Conservation (phyloP, 2,113 vertebrate genomes). For the Marcusenius ussheri region DNA sequence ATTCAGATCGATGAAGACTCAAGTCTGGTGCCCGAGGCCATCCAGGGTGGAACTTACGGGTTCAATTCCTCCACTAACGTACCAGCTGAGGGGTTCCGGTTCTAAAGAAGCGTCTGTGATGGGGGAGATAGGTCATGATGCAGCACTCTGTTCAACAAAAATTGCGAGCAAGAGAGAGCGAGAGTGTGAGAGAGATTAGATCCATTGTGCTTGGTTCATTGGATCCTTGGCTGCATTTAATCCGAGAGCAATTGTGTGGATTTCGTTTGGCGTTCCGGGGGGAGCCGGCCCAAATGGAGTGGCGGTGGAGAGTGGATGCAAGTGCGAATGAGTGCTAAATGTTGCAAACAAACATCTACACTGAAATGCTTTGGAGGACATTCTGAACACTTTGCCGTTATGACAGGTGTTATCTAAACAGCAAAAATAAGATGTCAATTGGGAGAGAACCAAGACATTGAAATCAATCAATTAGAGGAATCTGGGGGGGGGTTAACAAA, state of each 20-base stretch:
- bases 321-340: slow-evolving; percentile 99
- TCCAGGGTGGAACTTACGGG: slow-evolving; percentile 94
- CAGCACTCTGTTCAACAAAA: slow-evolving; percentile 89
- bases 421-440: slow-evolving; percentile 47
- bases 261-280: slow-evolving; percentile 93
- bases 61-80: slow-evolving; percentile 98
- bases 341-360: slow-evolving; percentile 87
- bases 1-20: slow-evolving; percentile 94
- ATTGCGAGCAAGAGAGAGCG: slow-evolving; percentile 53
- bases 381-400: slow-evolving; percentile 81
- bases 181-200: slow-evolving; percentile 85
- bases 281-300: slow-evolving; percentile 93
- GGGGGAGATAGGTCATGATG: slow-evolving; percentile 88
- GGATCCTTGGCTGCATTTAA: slow-evolving; percentile 99
- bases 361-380: slow-evolving; percentile 90
- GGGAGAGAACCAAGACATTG: slow-evolving; percentile 59
- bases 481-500: slow-evolving; percentile 47
- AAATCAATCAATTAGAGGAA: slow-evolving; percentile 65
- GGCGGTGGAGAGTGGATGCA: slow-evolving; percentile 98
- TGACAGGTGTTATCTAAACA: slow-evolving; percentile 76
- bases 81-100: slow-evolving; percentile 99
- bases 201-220: slow-evolving; percentile 99
- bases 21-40: slow-evolving; percentile 93
- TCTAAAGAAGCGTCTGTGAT: slow-evolving; percentile 75
- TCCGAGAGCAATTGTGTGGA: slow-evolving; percentile 93